Evolutionary conservation across 2,113 vertebrate species (phyloP).

Genomic region (Phalacrocorax aristotelis): DNA sequence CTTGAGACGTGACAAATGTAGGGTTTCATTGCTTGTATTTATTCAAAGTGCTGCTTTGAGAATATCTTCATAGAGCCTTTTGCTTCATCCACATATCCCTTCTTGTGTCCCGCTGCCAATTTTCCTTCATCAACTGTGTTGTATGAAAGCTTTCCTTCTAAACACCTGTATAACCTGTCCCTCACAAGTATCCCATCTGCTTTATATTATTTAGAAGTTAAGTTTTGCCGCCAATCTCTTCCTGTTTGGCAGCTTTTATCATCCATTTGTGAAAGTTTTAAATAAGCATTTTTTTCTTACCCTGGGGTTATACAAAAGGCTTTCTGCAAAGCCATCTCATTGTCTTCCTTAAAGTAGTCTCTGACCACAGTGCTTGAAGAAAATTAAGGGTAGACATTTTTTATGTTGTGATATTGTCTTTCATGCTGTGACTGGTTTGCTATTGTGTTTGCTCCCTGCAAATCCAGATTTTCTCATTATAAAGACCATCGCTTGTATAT

Average conservation of each 20-base stretch:
- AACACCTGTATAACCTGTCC: not conserved
- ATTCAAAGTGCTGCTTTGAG: not conserved
- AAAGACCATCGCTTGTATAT: not conserved
- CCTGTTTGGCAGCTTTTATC: not conserved
- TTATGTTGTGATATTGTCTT: not conserved
- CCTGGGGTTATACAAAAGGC: not conserved
- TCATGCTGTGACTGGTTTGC: not conserved
- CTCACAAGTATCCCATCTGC: not conserved
- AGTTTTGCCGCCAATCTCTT: not conserved
- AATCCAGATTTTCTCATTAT: not conserved
- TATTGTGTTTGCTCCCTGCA: not conserved
- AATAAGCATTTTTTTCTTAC: slow-evolving; percentile 5
- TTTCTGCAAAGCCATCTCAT: not conserved
- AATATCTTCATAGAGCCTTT: not conserved
- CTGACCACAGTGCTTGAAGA: not conserved
- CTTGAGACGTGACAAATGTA: not conserved
- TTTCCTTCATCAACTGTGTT: not conserved
- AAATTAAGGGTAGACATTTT: not conserved
- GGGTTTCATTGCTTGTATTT: not conserved
- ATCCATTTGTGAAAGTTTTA: slow-evolving; percentile 8
- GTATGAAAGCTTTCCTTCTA: not conserved
- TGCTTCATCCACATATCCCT: not conserved
- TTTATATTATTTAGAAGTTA: not conserved
- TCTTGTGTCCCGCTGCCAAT: not conserved
- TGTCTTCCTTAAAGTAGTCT: not conserved